Conservation (phyloP, 1,140 invertebrate genomes). For the Eurosta solidaginis region DNA sequence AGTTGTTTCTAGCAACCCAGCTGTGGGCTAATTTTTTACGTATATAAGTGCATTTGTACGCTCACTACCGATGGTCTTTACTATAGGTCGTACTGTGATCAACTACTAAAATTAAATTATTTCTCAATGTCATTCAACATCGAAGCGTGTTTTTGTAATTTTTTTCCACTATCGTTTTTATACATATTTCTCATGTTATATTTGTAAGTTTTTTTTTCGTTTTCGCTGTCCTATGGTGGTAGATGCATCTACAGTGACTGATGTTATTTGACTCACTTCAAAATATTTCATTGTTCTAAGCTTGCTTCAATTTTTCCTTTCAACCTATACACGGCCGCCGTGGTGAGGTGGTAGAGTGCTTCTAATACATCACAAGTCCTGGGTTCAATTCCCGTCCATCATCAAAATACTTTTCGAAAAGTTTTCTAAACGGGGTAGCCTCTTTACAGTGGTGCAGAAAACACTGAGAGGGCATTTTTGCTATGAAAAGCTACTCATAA, state of each 20-base stretch:
- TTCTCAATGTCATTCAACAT: background rate
- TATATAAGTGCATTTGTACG: background rate
- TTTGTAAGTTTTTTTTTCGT: background rate
- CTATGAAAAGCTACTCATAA: too few species aligned
- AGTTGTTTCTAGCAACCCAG: background rate
- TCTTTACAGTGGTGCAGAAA: too few species aligned
- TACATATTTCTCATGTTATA: background rate
- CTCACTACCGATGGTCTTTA: background rate
- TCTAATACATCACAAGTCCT: too few species aligned
- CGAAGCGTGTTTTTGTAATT: background rate
- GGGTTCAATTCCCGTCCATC: too few species aligned
- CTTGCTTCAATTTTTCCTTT: too few species aligned
- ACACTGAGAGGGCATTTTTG: too few species aligned
- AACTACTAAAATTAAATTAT: background rate
- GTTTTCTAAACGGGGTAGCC: too few species aligned
- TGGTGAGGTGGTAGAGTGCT: too few species aligned
- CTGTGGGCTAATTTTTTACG: background rate
- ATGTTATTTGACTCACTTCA: constrained; percentile 9
- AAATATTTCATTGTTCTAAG: background rate
- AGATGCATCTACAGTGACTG: background rate
- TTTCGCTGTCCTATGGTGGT: background rate
- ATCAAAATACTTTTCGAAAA: too few species aligned
- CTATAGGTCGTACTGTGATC: background rate
- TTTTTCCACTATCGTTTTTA: constrained; percentile 1
- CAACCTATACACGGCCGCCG: too few species aligned